A percentile compares a stretch with the other conserved stretches of the same genome.
Conservation (phyloP, 1,140 invertebrate genomes). For the Caenorhabditis elegans region WBcel235 BX284606.5:15489501-15490000, state of each 20-base stretch:
- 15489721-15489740: background rate
- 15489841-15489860: conserved; percentile 22
- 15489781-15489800: background rate
- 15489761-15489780: too few relatives aligned
- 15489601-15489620: background rate
- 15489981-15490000: conserved; percentile 22
- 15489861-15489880: conserved; percentile 30
- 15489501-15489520: background rate
- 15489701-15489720: conserved; percentile 1
- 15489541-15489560: background rate
- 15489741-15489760: conserved; percentile 13
- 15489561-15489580: background rate
- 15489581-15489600: background rate
- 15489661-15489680: background rate
- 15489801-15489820: conserved; percentile 27
- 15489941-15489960: background rate
- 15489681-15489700: background rate
- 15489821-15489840: conserved; percentile 22
- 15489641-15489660: conserved; percentile 1
- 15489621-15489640: background rate
- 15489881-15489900: conserved; percentile 23
- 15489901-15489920: background rate
- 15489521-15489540: background rate
- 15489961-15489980: background rate
- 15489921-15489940: background rate